These are phyloP conservation scores for Sebastes kiyomatsui DNA, from an alignment of 2,797 vertebrate genomes.

Conservation along the genomic window DNA sequence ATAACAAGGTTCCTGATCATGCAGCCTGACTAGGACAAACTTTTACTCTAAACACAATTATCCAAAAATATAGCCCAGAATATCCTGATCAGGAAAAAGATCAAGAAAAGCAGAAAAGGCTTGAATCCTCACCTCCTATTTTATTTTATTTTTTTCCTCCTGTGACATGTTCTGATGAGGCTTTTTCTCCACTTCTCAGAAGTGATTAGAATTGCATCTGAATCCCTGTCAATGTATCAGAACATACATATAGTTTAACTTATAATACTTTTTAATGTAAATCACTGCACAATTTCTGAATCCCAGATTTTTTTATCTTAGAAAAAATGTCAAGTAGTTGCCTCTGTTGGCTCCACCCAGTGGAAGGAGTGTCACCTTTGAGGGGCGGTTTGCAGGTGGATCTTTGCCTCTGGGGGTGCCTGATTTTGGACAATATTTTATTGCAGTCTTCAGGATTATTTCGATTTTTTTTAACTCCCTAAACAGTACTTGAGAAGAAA, in stretches of 20 bases:
- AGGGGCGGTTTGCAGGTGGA: constrained; percentile 50
- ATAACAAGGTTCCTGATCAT: constrained; percentile 57
- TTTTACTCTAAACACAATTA: constrained; percentile 63
- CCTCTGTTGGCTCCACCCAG: constrained; percentile 46
- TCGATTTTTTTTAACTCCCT: constrained; percentile 26
- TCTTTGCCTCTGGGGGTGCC: constrained; percentile 47
- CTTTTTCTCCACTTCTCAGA: constrained; percentile 85
- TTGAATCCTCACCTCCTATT: constrained; percentile 45
- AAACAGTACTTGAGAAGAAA: constrained; percentile 23
- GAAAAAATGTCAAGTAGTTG: constrained; percentile 65
- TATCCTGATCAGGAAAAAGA: constrained; percentile 69
- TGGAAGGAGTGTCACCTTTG: constrained; percentile 57
- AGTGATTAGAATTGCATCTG: constrained; percentile 83
- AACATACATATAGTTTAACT: constrained; percentile 74
- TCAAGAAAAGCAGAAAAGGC: constrained; percentile 65
- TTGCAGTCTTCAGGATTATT: constrained; percentile 60
- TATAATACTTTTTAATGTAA: constrained; percentile 75
- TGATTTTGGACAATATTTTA: constrained; percentile 60
- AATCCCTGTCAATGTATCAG: constrained; percentile 80
- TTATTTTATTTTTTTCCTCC: constrained; percentile 23
- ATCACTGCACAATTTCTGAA: constrained; percentile 72
- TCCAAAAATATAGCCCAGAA: constrained; percentile 71
- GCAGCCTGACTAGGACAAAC: constrained; percentile 63
- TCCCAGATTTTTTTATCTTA: constrained; percentile 70
- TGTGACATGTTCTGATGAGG: constrained; percentile 67